Percentiles rank a stretch among this genome's conserved stretches.
These are phyloP conservation scores for Fabriciana adippe DNA, from an alignment of 2,888 invertebrate genomes.

Conservation along the genomic window DNA sequence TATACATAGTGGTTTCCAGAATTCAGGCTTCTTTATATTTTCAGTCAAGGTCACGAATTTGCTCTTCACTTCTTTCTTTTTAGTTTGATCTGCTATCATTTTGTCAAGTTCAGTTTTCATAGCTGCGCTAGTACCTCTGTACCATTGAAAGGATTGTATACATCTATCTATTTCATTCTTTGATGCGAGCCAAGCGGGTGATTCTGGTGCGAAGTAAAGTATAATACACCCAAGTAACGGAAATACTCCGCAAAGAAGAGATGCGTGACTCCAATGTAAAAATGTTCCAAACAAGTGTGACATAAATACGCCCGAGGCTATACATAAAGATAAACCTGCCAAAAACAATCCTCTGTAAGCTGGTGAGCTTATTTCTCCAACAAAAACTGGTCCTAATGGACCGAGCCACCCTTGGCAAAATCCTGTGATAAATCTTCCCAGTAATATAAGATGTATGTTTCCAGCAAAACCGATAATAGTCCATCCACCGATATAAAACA, in stretches of 20 bases:
- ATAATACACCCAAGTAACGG: slow-evolving; percentile 79
- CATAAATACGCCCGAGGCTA: slow-evolving; percentile 84
- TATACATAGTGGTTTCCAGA: slow-evolving; percentile 83
- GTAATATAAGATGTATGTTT: slow-evolving; percentile 69
- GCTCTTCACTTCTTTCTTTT: slow-evolving; percentile 56
- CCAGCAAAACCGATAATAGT: slow-evolving; percentile 78
- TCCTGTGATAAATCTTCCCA: slow-evolving; percentile 82
- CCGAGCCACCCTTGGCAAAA: slow-evolving; percentile 83
- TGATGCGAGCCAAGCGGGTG: slow-evolving; percentile 86
- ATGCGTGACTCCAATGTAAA: slow-evolving; percentile 82
- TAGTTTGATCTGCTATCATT: slow-evolving; percentile 69
- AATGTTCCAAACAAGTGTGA: slow-evolving; percentile 86
- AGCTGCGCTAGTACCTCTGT: slow-evolving; percentile 77
- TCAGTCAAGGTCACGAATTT: slow-evolving; percentile 61
- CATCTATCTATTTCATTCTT: slow-evolving; percentile 83
- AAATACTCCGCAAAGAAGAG: slow-evolving; percentile 79
- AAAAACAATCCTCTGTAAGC: slow-evolving; percentile 84
- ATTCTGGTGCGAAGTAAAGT: slow-evolving; percentile 84
- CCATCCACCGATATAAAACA: slow-evolving; percentile 83
- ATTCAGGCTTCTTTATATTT: slow-evolving; percentile 79
- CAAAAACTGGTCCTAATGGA: slow-evolving; percentile 81
- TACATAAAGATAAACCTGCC: slow-evolving; percentile 83
- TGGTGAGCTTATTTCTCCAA: slow-evolving; percentile 83
- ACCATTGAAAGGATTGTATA: slow-evolving; percentile 82
- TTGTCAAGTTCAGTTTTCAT: slow-evolving; percentile 77